phyloP scores from a whole-genome alignment of 2,888 invertebrate genomes.

The Athalia circularis region DNA sequence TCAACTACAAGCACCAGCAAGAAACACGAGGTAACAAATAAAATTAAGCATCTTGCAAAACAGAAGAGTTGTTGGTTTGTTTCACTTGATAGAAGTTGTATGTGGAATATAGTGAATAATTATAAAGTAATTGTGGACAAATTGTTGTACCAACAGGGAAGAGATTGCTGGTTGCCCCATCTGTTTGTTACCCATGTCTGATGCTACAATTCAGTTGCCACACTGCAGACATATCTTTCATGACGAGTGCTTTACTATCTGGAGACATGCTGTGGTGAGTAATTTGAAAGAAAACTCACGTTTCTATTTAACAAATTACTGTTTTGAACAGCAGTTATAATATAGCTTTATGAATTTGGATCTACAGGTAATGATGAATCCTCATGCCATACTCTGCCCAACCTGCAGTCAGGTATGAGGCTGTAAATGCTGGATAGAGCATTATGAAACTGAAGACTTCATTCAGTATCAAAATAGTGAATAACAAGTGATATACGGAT shows the following conservation, averaged over 20 bases:
- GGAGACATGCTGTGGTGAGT: constrained; percentile 13
- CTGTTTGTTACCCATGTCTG: neutral
- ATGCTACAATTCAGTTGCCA: neutral
- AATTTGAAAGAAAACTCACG: neutral
- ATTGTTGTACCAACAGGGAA: too few species aligned
- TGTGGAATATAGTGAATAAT: too few species aligned
- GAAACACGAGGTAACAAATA: too few species aligned
- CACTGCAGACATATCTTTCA: neutral
- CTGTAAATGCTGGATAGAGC: neutral
- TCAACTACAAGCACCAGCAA: too few species aligned
- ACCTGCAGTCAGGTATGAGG: neutral
- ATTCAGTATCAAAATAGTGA: too few species aligned
- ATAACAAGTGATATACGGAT: too few species aligned
- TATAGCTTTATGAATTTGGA: neutral
- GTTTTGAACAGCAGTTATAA: neutral
- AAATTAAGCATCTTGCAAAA: too few species aligned
- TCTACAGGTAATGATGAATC: neutral
- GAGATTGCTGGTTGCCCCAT: neutral
- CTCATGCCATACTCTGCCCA: constrained; percentile 1
- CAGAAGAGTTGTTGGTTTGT: too few species aligned
- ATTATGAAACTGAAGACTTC: neutral
- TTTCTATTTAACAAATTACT: neutral
- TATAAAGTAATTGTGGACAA: too few species aligned
- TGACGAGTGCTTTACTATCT: constrained; percentile 18
- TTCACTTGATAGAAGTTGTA: too few species aligned